Evolutionary conservation across 2,113 vertebrate species (phyloP), one percentile per base, ranked within the genome.

Genomic region (Paedocypris sp.): DNA sequence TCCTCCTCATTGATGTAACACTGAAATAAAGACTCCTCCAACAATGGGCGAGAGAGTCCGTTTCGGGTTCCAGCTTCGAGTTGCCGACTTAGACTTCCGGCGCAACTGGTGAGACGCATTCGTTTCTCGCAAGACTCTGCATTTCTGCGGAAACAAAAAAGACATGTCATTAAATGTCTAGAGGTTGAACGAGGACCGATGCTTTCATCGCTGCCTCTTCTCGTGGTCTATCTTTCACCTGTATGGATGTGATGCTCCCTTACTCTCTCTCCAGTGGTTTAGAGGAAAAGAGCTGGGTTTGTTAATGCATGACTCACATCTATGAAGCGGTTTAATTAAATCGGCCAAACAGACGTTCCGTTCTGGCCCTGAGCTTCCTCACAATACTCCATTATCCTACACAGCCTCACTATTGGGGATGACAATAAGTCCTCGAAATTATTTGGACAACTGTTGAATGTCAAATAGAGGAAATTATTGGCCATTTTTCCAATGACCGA

Each of bases 1-100:
- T 85, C 86, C 16, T 83, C 78, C 71, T 91, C 89, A 41, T 79
- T 86, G 68, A 89, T 82, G 51, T 85, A 88, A 71, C 88, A 91
- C 57, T 89, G 88, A 72, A 91, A 89, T 35, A 88, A 80, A 2
- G 86, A 84, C 60, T 90, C 88, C 42, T 88, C 86, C 3, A 71
- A 71, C 46, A 72, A 69, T 9, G 84, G 83, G 2, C 19, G 78
- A 45, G 82, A 82, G 73, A 85, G 76, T 50, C 80, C 81, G 62
- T 83, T 82, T 50, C 70, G 74, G 28, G 74, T 78, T 29, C 85
- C 84, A 0, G 80, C 68, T 4, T 89, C 85, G 36, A 75, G 28
- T 2, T 79, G 74, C 52, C 76, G 85, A 32, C 79, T 79, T 50
- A 89, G 83, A 29, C 88, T 85, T 6, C 85, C 77, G 43, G 82